phyloP scores from a whole-genome alignment of 2,888 invertebrate species.

The Mythimna pallens region DNA sequence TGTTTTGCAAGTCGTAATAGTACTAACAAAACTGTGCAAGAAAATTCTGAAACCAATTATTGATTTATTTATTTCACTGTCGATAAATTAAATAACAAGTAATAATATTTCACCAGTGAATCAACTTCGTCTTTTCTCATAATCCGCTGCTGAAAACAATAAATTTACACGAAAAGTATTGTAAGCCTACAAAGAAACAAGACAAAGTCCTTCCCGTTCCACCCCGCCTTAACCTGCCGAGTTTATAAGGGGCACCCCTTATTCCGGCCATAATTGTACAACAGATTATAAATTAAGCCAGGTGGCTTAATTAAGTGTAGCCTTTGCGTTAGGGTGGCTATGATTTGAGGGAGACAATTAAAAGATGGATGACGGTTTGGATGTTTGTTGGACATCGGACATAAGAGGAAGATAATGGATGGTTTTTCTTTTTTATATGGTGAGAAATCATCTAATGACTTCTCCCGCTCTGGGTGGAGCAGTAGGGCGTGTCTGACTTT shows the following conservation, averaged over 20 bases:
- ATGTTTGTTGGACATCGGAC: neutral
- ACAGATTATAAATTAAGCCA: constrained; percentile 69
- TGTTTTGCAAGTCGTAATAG: too few relatives aligned
- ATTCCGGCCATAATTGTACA: constrained; percentile 60
- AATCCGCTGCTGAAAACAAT: neutral
- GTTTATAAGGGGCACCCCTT: constrained; percentile 49
- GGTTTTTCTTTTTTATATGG: neutral
- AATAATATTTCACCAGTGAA: neutral
- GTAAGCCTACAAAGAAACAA: constrained; percentile 12
- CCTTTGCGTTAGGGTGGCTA: constrained; percentile 51
- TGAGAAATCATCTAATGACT: too few relatives aligned
- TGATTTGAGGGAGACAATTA: constrained; percentile 34
- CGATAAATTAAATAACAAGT: too few relatives aligned
- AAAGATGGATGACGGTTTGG: constrained; percentile 27
- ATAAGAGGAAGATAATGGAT: neutral
- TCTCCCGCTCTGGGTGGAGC: too few relatives aligned
- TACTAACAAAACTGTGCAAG: too few relatives aligned
- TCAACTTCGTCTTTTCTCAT: neutral
- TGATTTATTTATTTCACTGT: too few relatives aligned
- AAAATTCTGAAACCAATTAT: too few relatives aligned
- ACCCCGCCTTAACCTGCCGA: constrained; percentile 31
- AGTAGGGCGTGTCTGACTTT: too few relatives aligned
- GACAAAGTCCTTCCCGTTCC: neutral
- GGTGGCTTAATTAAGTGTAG: constrained; percentile 69
- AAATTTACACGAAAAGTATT: constrained; percentile 26